These are phyloP conservation scores for Aphaenogaster ashmeadi DNA, from an alignment of 1,140 invertebrate species.

Conservation along the genomic window DNA sequence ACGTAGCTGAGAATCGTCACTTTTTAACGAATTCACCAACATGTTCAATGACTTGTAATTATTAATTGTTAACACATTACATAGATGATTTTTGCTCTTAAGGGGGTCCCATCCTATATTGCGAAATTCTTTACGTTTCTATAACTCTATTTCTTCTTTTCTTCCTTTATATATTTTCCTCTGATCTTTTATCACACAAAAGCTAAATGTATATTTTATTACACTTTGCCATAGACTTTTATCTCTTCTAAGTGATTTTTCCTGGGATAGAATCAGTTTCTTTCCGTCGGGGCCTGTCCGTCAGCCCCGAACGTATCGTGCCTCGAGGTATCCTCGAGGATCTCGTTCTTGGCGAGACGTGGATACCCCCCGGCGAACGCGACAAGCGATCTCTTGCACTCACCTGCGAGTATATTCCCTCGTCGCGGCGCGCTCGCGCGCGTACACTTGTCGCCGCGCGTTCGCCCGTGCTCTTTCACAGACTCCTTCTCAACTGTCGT, in stretches of 20 bases:
- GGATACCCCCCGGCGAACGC: slow-evolving; percentile 26
- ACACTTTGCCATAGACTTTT: neutral
- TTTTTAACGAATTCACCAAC: neutral
- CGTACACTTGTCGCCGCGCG: slow-evolving; percentile 29
- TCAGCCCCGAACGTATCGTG: neutral
- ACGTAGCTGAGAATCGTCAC: neutral
- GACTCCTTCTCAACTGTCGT: neutral
- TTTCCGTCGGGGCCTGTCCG: neutral
- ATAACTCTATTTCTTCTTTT: neutral
- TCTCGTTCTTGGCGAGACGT: slow-evolving; percentile 17
- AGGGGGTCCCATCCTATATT: neutral
- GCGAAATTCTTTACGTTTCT: neutral
- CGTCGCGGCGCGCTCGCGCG: slow-evolving; percentile 41
- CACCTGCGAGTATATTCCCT: slow-evolving; percentile 41
- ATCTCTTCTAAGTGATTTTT: neutral
- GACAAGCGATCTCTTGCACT: slow-evolving; percentile 45
- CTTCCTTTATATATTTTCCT: neutral
- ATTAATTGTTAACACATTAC: neutral
- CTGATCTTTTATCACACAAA: neutral
- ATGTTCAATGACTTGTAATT: neutral
- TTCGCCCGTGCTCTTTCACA: slow-evolving; percentile 30
- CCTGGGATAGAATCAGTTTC: neutral
- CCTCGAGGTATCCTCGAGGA: slow-evolving; percentile 11
- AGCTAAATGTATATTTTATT: neutral
- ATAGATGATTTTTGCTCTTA: neutral